Percentiles rank a stretch among this genome's conserved stretches.
These are phyloP conservation scores for Trichacis sp. DNA, from an alignment of 2,888 invertebrate species.

Conservation along the genomic window DNA sequence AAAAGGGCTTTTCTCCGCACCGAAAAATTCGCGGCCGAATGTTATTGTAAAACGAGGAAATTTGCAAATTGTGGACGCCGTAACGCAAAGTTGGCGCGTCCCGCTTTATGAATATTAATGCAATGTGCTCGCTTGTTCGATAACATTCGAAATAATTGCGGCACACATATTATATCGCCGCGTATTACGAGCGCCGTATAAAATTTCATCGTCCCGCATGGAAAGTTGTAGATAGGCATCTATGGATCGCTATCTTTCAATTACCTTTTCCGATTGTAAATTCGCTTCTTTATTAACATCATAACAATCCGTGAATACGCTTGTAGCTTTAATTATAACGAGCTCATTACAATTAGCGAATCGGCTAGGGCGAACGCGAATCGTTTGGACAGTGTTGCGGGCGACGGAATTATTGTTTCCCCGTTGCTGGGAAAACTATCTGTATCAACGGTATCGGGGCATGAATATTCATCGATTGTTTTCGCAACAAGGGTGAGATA, in stretches of 20 bases:
- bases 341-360: conserved; percentile 30
- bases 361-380: background rate
- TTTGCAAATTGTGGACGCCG: conserved; percentile 41
- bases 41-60: conserved; percentile 26
- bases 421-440: conserved; percentile 1
- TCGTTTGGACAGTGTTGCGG: background rate
- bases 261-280: conserved; percentile 42
- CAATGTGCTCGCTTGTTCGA: conserved; percentile 30
- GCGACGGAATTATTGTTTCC: conserved; percentile 3
- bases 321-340: conserved; percentile 35
- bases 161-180: conserved; percentile 33
- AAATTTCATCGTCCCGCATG: conserved; percentile 41
- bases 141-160: conserved; percentile 43
- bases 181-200: conserved; percentile 36
- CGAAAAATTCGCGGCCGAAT: too few species aligned
- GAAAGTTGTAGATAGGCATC: conserved; percentile 37
- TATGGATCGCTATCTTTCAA: conserved; percentile 39
- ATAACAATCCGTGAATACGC: conserved; percentile 32
- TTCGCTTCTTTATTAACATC: conserved; percentile 36
- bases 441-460: background rate
- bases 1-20: too few species aligned
- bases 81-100: conserved; percentile 37
- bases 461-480: conserved; percentile 3
- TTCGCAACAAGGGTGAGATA: background rate
- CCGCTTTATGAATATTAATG: conserved; percentile 44